A percentile compares a stretch with the other conserved stretches of the same genome.
These are phyloP conservation scores for Orchesella flavescens DNA, from an alignment of 2,888 invertebrate species.

Conservation along the genomic window DNA sequence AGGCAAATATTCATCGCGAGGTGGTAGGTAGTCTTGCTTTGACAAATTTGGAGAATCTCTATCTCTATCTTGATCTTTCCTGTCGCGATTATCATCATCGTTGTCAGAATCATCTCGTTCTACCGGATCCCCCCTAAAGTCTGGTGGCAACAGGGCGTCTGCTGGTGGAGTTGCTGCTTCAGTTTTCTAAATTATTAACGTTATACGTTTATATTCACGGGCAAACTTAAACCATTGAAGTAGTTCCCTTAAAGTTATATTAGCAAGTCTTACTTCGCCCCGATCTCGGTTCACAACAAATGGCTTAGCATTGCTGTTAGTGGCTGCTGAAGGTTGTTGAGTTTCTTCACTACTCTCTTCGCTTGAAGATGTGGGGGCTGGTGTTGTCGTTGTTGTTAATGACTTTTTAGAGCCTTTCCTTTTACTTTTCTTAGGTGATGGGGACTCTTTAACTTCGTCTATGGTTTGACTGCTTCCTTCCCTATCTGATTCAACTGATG, in stretches of 20 bases:
- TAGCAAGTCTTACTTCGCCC: slow-evolving; percentile 47
- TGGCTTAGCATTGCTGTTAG: slow-evolving; percentile 40
- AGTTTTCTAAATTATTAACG: background rate
- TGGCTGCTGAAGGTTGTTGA: slow-evolving; percentile 52
- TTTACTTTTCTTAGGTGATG: slow-evolving; percentile 29
- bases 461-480: slow-evolving; percentile 59
- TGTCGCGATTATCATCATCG: too few species aligned
- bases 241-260: background rate
- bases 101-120: background rate
- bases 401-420: slow-evolving; percentile 40
- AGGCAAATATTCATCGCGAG: slow-evolving; percentile 49
- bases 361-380: slow-evolving; percentile 40
- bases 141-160: slow-evolving; percentile 11
- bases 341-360: slow-evolving; percentile 47
- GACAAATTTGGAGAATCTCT: background rate
- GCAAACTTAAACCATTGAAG: background rate
- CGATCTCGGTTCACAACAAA: slow-evolving; percentile 57
- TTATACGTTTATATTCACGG: background rate
- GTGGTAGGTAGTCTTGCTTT: slow-evolving; percentile 38
- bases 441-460: slow-evolving; percentile 53
- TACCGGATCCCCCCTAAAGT: slow-evolving; percentile 54
- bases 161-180: slow-evolving; percentile 51
- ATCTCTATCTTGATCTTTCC: too few species aligned
- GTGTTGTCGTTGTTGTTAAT: slow-evolving; percentile 51
- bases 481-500: slow-evolving; percentile 29